These are phyloP conservation scores for Rhadinocentrus ornatus DNA, from an alignment of 2,797 vertebrate species.

Conservation along the genomic window DNA sequence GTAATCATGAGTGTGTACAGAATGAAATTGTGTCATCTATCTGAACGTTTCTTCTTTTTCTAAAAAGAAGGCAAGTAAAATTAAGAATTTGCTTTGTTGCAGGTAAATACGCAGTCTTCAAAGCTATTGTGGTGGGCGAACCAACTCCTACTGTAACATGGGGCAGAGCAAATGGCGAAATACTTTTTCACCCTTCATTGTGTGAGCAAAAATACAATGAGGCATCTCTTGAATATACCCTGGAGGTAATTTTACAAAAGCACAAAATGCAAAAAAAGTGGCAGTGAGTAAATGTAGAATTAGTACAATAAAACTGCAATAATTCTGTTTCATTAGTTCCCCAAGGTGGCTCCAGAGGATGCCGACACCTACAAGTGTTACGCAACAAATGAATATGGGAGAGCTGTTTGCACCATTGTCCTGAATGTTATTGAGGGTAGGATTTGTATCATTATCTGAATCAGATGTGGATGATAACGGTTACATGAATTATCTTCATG, in stretches of 20 bases:
- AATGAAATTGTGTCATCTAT: background rate
- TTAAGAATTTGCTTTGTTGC: background rate
- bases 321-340: slow-evolving; percentile 81
- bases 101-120: slow-evolving; percentile 90
- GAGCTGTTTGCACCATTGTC: slow-evolving; percentile 85
- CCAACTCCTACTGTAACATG: slow-evolving; percentile 86
- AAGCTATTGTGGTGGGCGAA: slow-evolving; percentile 84
- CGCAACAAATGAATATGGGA: slow-evolving; percentile 87
- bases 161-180: slow-evolving; percentile 80
- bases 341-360: slow-evolving; percentile 80
- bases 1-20: background rate
- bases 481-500: background rate
- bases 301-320: background rate
- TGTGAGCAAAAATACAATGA: slow-evolving; percentile 80
- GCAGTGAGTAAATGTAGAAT: background rate
- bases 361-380: slow-evolving; percentile 89
- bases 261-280: background rate
- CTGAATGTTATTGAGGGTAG: slow-evolving; percentile 89
- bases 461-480: background rate
- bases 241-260: slow-evolving; percentile 82
- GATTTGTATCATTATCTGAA: slow-evolving; percentile 14
- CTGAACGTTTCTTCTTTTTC: background rate
- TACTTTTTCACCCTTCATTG: slow-evolving; percentile 79
- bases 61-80: background rate
- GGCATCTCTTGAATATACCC: slow-evolving; percentile 75